phyloP scores from a whole-genome alignment of 2,113 vertebrate genomes.

The Tyto alba region DNA sequence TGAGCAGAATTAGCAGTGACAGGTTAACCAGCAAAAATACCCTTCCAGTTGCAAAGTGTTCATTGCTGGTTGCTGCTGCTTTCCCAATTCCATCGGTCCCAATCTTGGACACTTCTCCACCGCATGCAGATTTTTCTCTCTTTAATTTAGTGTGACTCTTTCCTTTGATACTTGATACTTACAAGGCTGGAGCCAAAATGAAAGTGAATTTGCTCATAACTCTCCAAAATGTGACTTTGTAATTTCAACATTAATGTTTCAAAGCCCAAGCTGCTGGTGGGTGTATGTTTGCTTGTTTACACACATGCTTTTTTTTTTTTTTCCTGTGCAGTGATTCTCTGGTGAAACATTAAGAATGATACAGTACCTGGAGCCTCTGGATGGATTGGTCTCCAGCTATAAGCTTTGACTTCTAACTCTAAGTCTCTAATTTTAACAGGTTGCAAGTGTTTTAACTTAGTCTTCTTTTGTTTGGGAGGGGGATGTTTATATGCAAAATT shows the following conservation, averaged over 20 bases:
- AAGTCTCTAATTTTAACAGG: not conserved
- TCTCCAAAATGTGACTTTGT: slow-evolving; percentile 7
- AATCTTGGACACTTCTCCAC: fast-evolving
- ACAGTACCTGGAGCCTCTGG: not conserved
- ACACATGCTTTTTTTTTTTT: not conserved
- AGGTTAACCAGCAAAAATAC: not conserved
- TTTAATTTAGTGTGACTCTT: not conserved
- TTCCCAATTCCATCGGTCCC: not conserved
- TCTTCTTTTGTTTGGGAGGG: not conserved
- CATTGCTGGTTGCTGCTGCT: not conserved
- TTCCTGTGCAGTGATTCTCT: not conserved
- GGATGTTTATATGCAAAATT: not conserved
- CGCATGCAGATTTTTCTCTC: not conserved
- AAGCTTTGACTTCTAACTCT: not conserved
- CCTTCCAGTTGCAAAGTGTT: not conserved
- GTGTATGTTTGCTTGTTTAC: not conserved
- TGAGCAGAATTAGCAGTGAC: slow-evolving; percentile 41
- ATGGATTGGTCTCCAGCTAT: not conserved
- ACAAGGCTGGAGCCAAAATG: slow-evolving; percentile 8
- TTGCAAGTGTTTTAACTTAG: not conserved
- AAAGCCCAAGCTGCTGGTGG: slow-evolving; percentile 6
- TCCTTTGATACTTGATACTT: slow-evolving; percentile 31
- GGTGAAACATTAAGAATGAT: not conserved
- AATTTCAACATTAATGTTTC: slow-evolving; percentile 32
- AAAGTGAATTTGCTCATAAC: slow-evolving; percentile 24